These are phyloP conservation scores for Dryobotodes eremita DNA, from an alignment of 2,888 invertebrate genomes.

Conservation along the genomic window DNA sequence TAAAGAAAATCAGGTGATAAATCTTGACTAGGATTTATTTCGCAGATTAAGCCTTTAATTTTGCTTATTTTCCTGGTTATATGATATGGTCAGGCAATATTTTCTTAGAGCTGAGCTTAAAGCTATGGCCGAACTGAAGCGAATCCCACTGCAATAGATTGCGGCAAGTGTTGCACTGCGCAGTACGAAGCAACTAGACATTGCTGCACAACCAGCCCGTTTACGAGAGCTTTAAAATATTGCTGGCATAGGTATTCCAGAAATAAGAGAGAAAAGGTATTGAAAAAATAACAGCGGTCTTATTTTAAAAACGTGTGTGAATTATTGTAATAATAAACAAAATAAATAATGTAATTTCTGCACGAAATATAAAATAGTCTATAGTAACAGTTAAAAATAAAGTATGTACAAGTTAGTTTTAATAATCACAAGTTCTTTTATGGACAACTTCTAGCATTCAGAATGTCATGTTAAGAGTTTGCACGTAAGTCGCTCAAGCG, in stretches of 20 bases:
- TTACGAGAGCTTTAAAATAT: no score
- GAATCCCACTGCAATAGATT: no score
- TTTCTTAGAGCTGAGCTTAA: no score
- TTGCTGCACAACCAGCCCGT: no score
- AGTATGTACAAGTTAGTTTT: not conserved
- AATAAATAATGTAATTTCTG: slow-evolving; percentile 26
- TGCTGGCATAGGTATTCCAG: not conserved
- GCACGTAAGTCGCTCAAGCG: not conserved
- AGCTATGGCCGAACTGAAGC: no score
- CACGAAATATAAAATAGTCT: slow-evolving; percentile 24
- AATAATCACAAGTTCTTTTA: slow-evolving; percentile 1
- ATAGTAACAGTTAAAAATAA: slow-evolving; percentile 5
- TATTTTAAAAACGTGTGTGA: slow-evolving; percentile 15
- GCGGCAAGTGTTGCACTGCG: no score
- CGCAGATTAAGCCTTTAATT: no score
- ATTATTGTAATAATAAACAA: slow-evolving; percentile 37
- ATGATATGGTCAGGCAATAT: no score
- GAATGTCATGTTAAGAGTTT: not conserved
- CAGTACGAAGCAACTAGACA: no score
- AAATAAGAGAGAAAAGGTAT: not conserved
- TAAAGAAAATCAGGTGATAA: no score
- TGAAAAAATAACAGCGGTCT: slow-evolving; percentile 5
- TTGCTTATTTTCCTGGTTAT: no score
- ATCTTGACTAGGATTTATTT: no score
- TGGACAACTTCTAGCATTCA: not conserved